Evolutionary conservation across 2,113 vertebrate genomes (phyloP), one percentile per base, ranked within the genome.

Genomic region (Himantopus leucocephalus): DNA sequence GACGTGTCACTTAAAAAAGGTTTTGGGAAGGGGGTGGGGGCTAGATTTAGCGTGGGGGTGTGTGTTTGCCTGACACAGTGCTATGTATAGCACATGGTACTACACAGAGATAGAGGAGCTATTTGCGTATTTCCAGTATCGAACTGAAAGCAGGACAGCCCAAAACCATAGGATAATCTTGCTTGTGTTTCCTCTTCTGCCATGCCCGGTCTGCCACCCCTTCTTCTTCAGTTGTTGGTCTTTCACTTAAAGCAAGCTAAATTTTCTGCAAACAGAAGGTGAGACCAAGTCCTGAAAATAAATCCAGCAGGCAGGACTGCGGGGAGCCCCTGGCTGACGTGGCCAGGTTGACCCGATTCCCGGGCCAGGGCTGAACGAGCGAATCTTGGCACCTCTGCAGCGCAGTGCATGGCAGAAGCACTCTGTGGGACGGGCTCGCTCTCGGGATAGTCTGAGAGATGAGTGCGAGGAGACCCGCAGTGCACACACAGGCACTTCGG

Each of bases 111-210:
- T n/a, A 32, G 8, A 79, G 37, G 37, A 64, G 27, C 11, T 43
- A 0, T 6, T 1, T 9, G 17, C n/a, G 1, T 37, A 20, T 32
- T 64, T 32, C 48, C 26, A 63, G 37, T 3, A 5, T 9, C 30
- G 48, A 77, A 12, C 21, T 30, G 37, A 41, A 64, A 85, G 45
- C 34, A 32, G 32, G 30, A 34, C 19, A 64, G 8, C 20, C 17
- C 39, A 41, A 81, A 60, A 3, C 0, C 34, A 30, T 3, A 4
- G 30, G 58, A 21, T 35, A 34, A 53, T 59, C 45, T 14, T 71
- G 37, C 45, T 41, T 21, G 15, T 41, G 10, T 30, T 62, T 59
- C 39, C 30, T 55, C 18, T 48, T 37, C 53, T 48, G 79, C 59
- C 43, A 12, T 16, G 27, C 35, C 56, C 5, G 14, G 4, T 47